phyloP scores from a whole-genome alignment of 2,113 vertebrate genomes.

The Gymnobelideus leadbeateri region DNA sequence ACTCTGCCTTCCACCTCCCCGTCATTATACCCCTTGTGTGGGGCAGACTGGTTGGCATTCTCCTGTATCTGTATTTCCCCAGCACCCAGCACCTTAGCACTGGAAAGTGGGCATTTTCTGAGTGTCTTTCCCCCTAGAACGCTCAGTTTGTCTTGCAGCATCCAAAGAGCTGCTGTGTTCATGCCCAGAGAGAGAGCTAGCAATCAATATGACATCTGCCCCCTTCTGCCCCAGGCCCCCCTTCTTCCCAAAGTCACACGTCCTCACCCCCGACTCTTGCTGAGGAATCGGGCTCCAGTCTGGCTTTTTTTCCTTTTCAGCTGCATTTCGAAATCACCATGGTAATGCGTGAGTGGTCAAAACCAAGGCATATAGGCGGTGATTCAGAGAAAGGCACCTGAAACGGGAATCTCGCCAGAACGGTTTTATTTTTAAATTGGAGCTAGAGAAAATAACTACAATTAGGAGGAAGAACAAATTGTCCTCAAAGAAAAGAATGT shows the following conservation, averaged over 20 bases:
- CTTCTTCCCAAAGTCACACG: not conserved
- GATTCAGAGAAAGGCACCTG: constrained; percentile 70
- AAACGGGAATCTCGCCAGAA: constrained; percentile 62
- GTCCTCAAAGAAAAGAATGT: constrained; percentile 13
- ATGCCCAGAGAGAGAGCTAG: constrained; percentile 21
- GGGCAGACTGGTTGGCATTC: not conserved
- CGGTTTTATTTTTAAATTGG: constrained; percentile 42
- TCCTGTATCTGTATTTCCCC: not conserved
- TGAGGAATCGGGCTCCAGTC: constrained; percentile 36
- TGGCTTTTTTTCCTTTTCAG: constrained; percentile 57
- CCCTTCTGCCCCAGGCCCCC: not conserved
- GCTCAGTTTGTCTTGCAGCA: not conserved
- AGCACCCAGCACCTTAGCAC: not conserved
- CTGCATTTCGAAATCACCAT: constrained; percentile 65
- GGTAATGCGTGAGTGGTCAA: constrained; percentile 72
- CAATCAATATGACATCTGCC: not conserved
- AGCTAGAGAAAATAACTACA: constrained; percentile 70
- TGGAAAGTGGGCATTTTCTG: constrained; percentile 29
- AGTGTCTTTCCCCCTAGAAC: not conserved
- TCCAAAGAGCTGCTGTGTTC: not conserved
- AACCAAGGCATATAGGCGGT: constrained; percentile 74
- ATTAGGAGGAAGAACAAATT: constrained; percentile 56
- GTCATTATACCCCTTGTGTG: too few species aligned
- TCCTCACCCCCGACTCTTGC: constrained; percentile 45
- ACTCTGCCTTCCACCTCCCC: too few species aligned